Conservation (phyloP, 2,797 vertebrate genomes). For the Staurois parvus region DNA sequence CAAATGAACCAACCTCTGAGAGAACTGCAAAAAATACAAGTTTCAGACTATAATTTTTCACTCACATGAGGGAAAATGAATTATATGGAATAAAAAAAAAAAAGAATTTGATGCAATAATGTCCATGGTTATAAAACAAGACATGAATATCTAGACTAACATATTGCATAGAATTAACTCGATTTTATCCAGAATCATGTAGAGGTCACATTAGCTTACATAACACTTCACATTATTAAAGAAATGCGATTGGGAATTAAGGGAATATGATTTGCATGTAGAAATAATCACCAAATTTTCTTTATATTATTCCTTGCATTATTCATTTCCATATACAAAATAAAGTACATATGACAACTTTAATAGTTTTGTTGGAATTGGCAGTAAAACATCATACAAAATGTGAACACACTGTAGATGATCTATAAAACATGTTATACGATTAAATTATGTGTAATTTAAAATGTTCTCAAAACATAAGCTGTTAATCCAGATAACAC, state of each 20-base stretch:
- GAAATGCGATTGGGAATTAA: no score
- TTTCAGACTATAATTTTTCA: conserved; percentile 10
- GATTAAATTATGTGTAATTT: no score
- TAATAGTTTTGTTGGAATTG: no score
- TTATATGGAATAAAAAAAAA: not conserved
- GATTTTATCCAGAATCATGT: not conserved
- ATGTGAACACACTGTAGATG: no score
- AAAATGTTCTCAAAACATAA: no score
- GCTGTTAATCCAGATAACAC: no score
- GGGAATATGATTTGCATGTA: not conserved
- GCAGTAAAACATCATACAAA: no score
- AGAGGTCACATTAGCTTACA: not conserved
- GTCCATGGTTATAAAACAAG: not conserved
- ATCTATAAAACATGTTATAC: no score
- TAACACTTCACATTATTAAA: not conserved
- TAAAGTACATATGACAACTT: no score
- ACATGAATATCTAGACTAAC: not conserved
- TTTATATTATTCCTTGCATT: not conserved
- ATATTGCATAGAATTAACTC: not conserved
- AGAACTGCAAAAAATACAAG: not conserved
- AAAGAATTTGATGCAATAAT: not conserved
- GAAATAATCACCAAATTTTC: not conserved
- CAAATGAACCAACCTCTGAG: not conserved
- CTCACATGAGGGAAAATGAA: not conserved
- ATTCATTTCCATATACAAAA: not conserved